Evolutionary conservation across 2,113 vertebrate species (phyloP).

Genomic region (Notothenia coriiceps): DNA sequence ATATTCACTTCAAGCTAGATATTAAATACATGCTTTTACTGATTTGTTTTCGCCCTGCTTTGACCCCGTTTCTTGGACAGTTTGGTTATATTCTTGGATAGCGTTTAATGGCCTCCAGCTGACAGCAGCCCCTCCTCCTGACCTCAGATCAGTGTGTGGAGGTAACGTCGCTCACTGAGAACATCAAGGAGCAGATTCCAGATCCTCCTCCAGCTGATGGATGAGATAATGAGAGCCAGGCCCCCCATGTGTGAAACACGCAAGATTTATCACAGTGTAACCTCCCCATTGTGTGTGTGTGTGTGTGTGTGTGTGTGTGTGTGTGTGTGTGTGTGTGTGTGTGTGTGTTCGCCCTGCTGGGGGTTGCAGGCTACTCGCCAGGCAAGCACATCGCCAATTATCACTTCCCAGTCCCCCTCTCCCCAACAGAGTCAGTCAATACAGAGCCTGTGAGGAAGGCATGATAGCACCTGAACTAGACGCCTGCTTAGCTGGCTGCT

Average conservation of each 20-base stretch:
- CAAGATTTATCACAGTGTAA: slow-evolving; percentile 57
- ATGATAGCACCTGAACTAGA: slow-evolving; percentile 65
- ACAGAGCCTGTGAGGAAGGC: slow-evolving; percentile 50
- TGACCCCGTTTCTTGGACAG: slow-evolving; percentile 17
- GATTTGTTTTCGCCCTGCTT: background rate
- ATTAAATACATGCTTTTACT: background rate
- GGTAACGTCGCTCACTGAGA: background rate
- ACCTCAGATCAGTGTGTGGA: slow-evolving; percentile 31
- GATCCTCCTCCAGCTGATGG: slow-evolving; percentile 61
- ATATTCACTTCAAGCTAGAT: too few relatives aligned
- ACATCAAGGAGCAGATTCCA: slow-evolving; percentile 41
- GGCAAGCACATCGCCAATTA: slow-evolving; percentile 82
- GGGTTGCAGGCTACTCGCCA: slow-evolving; percentile 71
- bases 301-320: slow-evolving; percentile 23
- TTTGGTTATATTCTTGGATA: background rate
- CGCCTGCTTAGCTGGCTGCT: slow-evolving; percentile 67
- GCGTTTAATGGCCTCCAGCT: slow-evolving; percentile 23
- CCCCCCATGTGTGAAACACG: slow-evolving; percentile 37
- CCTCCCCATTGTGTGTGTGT: slow-evolving; percentile 45
- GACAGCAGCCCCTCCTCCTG: slow-evolving; percentile 38
- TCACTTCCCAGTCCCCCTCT: slow-evolving; percentile 53
- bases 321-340: slow-evolving; percentile 21
- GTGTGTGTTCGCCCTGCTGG: slow-evolving; percentile 60
- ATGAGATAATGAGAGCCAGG: slow-evolving; percentile 63
- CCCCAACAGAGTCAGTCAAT: slow-evolving; percentile 54